Conservation (phyloP, 2,888 invertebrate genomes). For the Rhimphoctona megacephalus region DNA sequence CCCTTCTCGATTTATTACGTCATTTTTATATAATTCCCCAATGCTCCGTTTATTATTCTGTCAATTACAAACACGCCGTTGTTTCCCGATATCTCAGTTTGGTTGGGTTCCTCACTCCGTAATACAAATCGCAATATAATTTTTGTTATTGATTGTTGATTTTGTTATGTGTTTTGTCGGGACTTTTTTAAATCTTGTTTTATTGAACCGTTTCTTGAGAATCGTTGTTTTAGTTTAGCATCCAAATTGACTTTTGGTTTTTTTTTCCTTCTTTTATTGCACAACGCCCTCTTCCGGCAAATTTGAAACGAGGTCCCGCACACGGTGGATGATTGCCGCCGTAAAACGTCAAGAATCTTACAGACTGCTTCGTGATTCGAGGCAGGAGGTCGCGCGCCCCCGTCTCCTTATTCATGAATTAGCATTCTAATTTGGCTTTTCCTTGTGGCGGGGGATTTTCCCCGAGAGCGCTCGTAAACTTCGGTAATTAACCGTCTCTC, state of each 20-base stretch:
- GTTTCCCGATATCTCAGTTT: not conserved
- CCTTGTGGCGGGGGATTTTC: constrained; percentile 52
- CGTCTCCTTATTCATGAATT: constrained; percentile 76
- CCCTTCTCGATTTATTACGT: constrained; percentile 56
- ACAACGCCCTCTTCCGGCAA: constrained; percentile 22
- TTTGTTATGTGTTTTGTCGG: not conserved
- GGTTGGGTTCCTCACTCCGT: not conserved
- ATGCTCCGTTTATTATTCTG: constrained; percentile 9
- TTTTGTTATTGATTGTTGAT: not conserved
- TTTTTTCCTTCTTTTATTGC: constrained; percentile 27
- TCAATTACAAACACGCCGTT: not conserved
- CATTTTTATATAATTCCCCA: constrained; percentile 36
- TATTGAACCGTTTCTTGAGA: not conserved
- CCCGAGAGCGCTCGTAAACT: constrained; percentile 79
- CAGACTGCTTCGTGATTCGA: constrained; percentile 63
- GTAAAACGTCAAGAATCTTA: constrained; percentile 74
- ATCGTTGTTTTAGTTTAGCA: constrained; percentile 12
- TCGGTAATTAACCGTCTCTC: constrained; percentile 79
- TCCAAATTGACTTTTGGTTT: constrained; percentile 28
- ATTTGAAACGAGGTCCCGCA: constrained; percentile 36
- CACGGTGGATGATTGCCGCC: constrained; percentile 63
- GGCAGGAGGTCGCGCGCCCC: constrained; percentile 65
- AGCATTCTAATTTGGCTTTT: constrained; percentile 81
- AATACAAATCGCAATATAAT: not conserved
- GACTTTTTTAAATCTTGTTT: not conserved